Conservation (phyloP, 2,888 invertebrate genomes). For the Temnothorax rugatulus region DNA sequence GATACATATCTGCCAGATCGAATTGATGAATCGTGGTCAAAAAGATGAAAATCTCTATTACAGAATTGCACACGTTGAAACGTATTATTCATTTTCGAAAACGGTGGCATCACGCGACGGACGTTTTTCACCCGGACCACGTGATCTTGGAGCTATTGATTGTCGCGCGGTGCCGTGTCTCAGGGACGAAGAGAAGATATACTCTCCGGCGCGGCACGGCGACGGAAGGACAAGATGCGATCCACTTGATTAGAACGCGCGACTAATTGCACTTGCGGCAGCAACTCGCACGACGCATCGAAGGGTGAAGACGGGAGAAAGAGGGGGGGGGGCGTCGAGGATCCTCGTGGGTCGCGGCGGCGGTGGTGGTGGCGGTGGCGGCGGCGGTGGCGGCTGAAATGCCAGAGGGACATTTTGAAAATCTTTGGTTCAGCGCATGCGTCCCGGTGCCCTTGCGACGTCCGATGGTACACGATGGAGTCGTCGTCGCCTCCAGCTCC, state of each 20-base stretch:
- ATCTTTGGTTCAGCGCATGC: slow-evolving; percentile 84
- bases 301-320: neutral
- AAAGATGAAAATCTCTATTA: neutral
- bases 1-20: too few species aligned
- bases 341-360: slow-evolving; percentile 42
- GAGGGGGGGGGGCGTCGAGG: neutral
- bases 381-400: slow-evolving; percentile 56
- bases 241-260: slow-evolving; percentile 2
- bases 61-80: neutral
- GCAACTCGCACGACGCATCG: neutral
- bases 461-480: slow-evolving; percentile 72
- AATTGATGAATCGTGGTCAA: neutral
- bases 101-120: neutral
- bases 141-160: slow-evolving; percentile 27
- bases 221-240: neutral
- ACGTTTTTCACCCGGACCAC: neutral
- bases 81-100: neutral
- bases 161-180: neutral
- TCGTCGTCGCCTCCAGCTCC: slow-evolving; percentile 57
- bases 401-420: slow-evolving; percentile 79
- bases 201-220: neutral
- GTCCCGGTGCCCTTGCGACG: slow-evolving; percentile 68
- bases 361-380: slow-evolving; percentile 21
- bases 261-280: slow-evolving; percentile 23
- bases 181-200: too few species aligned